Percentiles rank a stretch among this genome's conserved stretches.
phyloP scores from a whole-genome alignment of 2,113 vertebrate genomes.

The Ctenomys sociabilis region DNA sequence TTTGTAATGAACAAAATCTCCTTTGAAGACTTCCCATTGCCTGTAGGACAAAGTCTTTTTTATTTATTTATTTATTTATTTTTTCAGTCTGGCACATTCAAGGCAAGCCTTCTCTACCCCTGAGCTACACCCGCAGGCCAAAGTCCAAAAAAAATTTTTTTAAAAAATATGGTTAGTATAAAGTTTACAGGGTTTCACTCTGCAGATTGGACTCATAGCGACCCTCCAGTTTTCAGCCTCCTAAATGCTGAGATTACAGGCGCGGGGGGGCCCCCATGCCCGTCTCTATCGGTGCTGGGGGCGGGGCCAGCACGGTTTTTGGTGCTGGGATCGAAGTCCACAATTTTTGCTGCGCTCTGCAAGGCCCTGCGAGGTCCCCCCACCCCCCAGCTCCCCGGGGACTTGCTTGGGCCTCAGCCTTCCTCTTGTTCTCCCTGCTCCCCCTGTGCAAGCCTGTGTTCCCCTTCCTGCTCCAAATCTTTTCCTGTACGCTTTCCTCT shows the following conservation, averaged over 20 bases:
- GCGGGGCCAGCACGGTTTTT: too few relatives aligned
- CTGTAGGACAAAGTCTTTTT: neutral
- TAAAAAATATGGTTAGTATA: too few relatives aligned
- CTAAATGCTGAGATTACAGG: too few relatives aligned
- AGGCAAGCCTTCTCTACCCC: neutral
- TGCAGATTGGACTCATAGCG: too few relatives aligned
- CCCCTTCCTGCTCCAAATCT: neutral
- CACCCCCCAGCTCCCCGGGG: too few relatives aligned
- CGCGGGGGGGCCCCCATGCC: too few relatives aligned
- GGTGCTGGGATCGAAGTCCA: neutral
- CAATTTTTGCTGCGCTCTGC: neutral
- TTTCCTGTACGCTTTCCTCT: neutral
- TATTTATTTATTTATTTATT: too few relatives aligned
- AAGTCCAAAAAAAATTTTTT: neutral
- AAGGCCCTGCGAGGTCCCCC: neutral
- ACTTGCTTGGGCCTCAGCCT: neutral
- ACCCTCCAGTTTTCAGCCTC: too few relatives aligned
- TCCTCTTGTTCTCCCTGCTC: neutral
- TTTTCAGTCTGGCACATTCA: too few relatives aligned
- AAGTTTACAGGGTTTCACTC: too few relatives aligned
- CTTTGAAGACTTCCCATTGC: conserved; percentile 13
- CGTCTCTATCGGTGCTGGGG: too few relatives aligned
- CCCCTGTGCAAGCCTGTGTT: neutral
- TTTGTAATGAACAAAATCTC: conserved; percentile 4
- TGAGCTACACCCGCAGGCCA: neutral